These are phyloP conservation scores for Orientallactaga bullata DNA, from an alignment of 2,113 vertebrate species.

Conservation along the genomic window DNA sequence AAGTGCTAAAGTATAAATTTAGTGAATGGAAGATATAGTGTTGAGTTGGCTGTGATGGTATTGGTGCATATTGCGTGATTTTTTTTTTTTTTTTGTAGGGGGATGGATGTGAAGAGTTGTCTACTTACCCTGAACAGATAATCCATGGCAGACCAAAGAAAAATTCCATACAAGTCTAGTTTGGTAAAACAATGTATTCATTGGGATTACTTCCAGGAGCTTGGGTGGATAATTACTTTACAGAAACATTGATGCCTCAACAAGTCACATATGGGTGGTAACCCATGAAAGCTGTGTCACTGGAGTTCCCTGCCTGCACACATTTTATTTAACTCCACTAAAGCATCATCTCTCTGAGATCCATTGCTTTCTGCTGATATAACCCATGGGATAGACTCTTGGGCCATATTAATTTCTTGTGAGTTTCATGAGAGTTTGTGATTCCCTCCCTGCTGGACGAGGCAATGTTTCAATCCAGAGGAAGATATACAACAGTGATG, in stretches of 20 bases:
- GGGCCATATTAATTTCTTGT: background rate
- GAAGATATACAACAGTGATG: too few species aligned
- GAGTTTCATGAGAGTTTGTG: background rate
- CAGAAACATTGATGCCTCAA: background rate
- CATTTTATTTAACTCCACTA: background rate
- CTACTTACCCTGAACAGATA: background rate
- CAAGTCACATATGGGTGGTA: too few species aligned
- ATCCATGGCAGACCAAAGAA: background rate
- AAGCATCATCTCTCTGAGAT: too few species aligned
- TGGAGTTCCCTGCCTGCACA: background rate
- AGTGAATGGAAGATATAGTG: accelerated
- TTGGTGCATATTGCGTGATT: background rate
- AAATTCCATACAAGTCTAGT: background rate
- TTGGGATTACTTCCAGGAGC: background rate
- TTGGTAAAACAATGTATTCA: background rate
- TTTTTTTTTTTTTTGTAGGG: too few species aligned
- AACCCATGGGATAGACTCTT: background rate
- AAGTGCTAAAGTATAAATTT: background rate
- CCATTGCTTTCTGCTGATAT: background rate
- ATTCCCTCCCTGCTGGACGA: background rate
- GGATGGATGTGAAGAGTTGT: background rate
- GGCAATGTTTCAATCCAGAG: background rate
- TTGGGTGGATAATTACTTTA: background rate
- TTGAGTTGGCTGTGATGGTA: background rate
- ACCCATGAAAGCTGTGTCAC: background rate